Base-by-base conservation (phyloP, 2,888 invertebrate genomes). In the Petrolisthes cinctipes region DNA sequence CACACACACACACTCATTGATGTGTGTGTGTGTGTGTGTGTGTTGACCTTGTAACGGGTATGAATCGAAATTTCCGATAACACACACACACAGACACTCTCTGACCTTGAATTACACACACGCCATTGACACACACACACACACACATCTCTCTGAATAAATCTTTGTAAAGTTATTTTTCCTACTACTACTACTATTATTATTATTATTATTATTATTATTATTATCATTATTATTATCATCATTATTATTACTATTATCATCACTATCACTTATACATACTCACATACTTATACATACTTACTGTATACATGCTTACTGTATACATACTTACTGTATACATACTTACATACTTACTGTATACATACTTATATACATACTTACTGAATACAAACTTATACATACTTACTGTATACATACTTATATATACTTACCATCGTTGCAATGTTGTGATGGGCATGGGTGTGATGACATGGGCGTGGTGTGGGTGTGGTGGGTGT, bases 181-280 rank as follows among this genome's bases (percentile, higher is more conserved):
- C 11, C 23, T 20, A 73, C 73, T 20, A 73, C 23, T 20, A 73
- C 73, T 23, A 73, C 23, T 7, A 73, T 4, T n/a, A 54, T 56
- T 1, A 80, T 54, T 80, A 80, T 6, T 56, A 80, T 56, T 80
- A 56, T 6, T 9, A 14, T 56, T 17, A 80, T 6, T 56, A 80
- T 6, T 54, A 80, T 6, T 56, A 54, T 57, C 20, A 80, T 6
- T n/a, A 80, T 4, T 14, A 54, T 80, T 51, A 54, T 54, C 20
- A 80, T 54, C 20, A 7, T 80, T 56, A 80, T 56, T n/a, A 4
- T 80, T n/a, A 80, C 56, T 37, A 78, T 78, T 78, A 78, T 78
- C 9, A 20, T 78, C 6, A 23, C n/a, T 7, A 0, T 1, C 37
- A 37, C 37, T 53, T 80, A 80, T 80, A 80, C 54, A 75, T 75